Evolutionary conservation across 1,140 invertebrate genomes (phyloP), one percentile per base, ranked within the genome.

Genomic region (Halesus radiatus): DNA sequence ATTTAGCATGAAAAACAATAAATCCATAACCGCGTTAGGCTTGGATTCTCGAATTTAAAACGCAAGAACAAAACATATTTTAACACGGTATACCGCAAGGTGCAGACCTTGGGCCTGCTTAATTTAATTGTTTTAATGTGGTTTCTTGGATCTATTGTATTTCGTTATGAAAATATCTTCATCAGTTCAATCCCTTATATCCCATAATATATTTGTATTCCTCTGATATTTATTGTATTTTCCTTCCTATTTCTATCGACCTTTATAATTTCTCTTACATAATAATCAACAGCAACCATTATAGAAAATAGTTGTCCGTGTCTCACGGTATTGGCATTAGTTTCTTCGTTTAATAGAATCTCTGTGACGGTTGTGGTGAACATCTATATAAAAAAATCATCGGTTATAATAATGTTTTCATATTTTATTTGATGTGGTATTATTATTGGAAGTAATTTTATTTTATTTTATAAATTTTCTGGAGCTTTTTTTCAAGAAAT

Each of bases 261-360:
- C 45, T 53, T 72, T 72, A 72, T 53, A 22, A 52, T 45, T 45
- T 45, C 37, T 72, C 52, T 52, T 22, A 26, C 52, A 53, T 72
- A 22, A 53, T 50, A 50, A 72, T 72, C 68, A 53, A 53, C 32
- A 72, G 68, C 68, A 72, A 72, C 68, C 68, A 72, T 45, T 45
- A 72, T 72, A 72, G 68, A 72, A 22, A 45, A 52, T 72, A 72
- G 68, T 53, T 72, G 50, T 72, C 68, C 37, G 50, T 72, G 68
- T 72, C 52, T 72, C 52, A 20, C 68, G 62, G 26, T 66, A 66
- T 66, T 26, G 22, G 62, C 62, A 66, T 66, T 72, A 72, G 68
- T 72, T 23, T 52, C 68, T 26, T 72, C 68, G 68, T 54, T 72
- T 53, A 4, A 23, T 72, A 72, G 68, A 52, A 52, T 50, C 15